phyloP scores from a whole-genome alignment of 2,113 vertebrate genomes.

The Megaleporinus macrocephalus region DNA sequence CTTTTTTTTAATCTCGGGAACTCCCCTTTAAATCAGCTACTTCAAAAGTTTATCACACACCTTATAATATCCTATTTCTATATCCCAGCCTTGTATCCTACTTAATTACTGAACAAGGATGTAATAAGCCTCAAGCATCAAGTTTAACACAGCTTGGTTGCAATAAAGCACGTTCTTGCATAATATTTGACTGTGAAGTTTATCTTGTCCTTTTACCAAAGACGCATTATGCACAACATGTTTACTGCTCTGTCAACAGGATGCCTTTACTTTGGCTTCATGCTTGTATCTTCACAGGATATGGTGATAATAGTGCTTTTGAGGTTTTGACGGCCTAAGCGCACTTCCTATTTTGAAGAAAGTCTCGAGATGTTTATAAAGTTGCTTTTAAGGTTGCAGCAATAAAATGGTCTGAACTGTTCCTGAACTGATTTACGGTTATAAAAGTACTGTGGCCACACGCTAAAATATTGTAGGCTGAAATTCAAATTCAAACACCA shows the following conservation, averaged over 20 bases:
- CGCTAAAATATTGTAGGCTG: not conserved
- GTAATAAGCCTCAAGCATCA: no score
- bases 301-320: slow-evolving; percentile 14
- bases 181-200: not conserved
- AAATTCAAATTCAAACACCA: no score
- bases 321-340: not conserved
- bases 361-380: not conserved
- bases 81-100: no score
- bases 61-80: no score
- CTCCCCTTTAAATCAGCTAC: no score
- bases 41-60: no score
- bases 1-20: no score
- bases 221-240: slow-evolving; percentile 43
- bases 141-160: not conserved
- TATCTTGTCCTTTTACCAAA: not conserved
- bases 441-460: not conserved
- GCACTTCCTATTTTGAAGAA: not conserved
- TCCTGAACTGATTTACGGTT: no score
- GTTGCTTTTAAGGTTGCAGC: slow-evolving; percentile 4
- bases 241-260: slow-evolving; percentile 62
- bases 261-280: not conserved
- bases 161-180: not conserved
- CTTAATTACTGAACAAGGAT: no score
- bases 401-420: not conserved
- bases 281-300: slow-evolving; percentile 24